Evolutionary conservation across 1,140 invertebrate species (phyloP).

Genomic region (Cardiocondyla obscurior): DNA sequence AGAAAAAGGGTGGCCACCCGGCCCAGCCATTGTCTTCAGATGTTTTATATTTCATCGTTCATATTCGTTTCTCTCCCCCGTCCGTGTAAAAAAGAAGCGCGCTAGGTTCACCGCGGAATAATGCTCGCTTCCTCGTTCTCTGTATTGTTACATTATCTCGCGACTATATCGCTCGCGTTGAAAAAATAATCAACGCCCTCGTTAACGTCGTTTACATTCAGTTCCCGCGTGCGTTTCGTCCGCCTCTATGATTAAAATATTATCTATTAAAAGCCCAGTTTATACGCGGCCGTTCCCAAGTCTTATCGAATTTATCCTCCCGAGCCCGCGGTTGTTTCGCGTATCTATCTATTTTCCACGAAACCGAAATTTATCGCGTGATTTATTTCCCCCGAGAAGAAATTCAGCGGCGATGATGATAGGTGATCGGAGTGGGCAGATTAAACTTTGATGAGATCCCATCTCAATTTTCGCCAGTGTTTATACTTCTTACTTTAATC

Average conservation of each 20-base stretch:
- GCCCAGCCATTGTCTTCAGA: constrained; percentile 23
- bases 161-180: background rate
- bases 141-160: background rate
- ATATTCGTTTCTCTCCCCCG: constrained; percentile 26
- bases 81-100: background rate
- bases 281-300: background rate
- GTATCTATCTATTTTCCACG: background rate
- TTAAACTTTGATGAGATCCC: background rate
- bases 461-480: background rate
- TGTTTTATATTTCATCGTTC: constrained; percentile 46
- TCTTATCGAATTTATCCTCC: background rate
- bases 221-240: background rate
- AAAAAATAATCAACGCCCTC: constrained; percentile 35
- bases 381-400: background rate
- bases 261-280: background rate
- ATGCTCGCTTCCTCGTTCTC: background rate
- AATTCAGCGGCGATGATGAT: background rate
- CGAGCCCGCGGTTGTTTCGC: background rate
- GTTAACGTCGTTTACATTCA: constrained; percentile 28
- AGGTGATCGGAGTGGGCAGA: background rate
- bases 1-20: background rate
- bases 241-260: constrained; percentile 1
- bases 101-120: constrained; percentile 11
- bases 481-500: background rate
- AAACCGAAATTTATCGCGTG: background rate